A percentile compares a stretch with the other conserved stretches of the same genome.
Evolutionary conservation across 2,797 vertebrate genomes (phyloP).

Genomic region (Stomatorhinus walkeri): DNA sequence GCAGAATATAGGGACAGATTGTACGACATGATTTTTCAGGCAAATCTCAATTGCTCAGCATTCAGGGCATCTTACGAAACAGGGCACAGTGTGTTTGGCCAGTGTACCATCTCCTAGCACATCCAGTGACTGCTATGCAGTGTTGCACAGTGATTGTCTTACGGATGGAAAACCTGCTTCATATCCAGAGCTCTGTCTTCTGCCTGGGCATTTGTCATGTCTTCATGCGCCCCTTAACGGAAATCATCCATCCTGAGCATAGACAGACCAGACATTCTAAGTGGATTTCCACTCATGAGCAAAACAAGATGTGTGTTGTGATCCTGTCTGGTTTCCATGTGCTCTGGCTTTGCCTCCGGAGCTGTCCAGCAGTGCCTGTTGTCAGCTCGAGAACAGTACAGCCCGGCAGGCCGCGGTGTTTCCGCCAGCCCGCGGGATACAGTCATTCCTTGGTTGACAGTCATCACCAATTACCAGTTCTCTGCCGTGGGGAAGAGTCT

Average conservation of each 20-base stretch:
- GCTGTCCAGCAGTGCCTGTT: background rate
- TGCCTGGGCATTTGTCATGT: background rate
- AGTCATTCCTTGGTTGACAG: slow-evolving; percentile 33
- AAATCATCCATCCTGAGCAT: background rate
- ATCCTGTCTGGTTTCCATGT: background rate
- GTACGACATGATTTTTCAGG: slow-evolving; percentile 1
- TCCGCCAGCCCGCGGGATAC: background rate
- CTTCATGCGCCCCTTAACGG: background rate
- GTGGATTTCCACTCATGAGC: background rate
- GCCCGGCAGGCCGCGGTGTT: background rate
- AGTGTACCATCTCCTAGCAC: background rate
- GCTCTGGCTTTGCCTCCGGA: background rate
- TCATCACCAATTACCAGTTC: slow-evolving; percentile 31
- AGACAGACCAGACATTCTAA: background rate
- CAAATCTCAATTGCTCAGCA: background rate
- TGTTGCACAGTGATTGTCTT: background rate
- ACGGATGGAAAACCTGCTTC: background rate
- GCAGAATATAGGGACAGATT: background rate
- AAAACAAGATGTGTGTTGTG: slow-evolving; percentile 1
- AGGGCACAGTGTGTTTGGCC: background rate
- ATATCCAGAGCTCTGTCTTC: background rate
- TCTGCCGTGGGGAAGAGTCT: background rate
- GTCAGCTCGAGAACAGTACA: background rate
- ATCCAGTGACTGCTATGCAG: background rate
- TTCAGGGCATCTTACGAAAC: background rate